These are phyloP conservation scores for Himalopsyche phryganea DNA, from an alignment of 1,140 invertebrate species.

Conservation along the genomic window DNA sequence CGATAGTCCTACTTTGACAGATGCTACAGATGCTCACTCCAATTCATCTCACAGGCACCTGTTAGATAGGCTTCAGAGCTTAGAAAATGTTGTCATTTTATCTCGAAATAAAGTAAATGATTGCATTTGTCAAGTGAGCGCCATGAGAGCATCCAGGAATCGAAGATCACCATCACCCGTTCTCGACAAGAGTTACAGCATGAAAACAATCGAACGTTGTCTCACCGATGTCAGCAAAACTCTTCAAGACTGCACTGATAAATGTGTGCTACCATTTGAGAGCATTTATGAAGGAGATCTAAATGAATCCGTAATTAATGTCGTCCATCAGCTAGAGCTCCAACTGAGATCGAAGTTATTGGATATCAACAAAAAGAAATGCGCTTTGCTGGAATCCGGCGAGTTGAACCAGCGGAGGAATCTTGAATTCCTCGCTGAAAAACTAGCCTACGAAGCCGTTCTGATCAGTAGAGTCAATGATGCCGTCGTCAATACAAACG, in stretches of 20 bases:
- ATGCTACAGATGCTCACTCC: constrained; percentile 39
- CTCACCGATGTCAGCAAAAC: constrained; percentile 57
- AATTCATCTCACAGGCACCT: constrained; percentile 47
- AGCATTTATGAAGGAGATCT: constrained; percentile 46
- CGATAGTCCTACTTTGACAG: constrained; percentile 40
- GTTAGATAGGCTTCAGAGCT: constrained; percentile 53
- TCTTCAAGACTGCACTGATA: constrained; percentile 55
- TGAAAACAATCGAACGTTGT: constrained; percentile 57
- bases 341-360: constrained; percentile 63
- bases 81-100: constrained; percentile 56
- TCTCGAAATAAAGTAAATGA: constrained; percentile 54
- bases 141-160: constrained; percentile 52
- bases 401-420: constrained; percentile 63
- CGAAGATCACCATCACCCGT: constrained; percentile 57
- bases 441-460: constrained; percentile 72
- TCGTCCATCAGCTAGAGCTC: constrained; percentile 62
- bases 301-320: constrained; percentile 57
- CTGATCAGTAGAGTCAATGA: constrained; percentile 60
- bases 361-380: constrained; percentile 62
- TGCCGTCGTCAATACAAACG: constrained; percentile 52
- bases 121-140: constrained; percentile 54
- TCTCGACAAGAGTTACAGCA: constrained; percentile 56
- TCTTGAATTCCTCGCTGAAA: constrained; percentile 67
- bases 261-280: constrained; percentile 50
- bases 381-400: constrained; percentile 57